phyloP scores from a whole-genome alignment of 2,113 vertebrate species.

The Chelonoidis abingdonii region DNA sequence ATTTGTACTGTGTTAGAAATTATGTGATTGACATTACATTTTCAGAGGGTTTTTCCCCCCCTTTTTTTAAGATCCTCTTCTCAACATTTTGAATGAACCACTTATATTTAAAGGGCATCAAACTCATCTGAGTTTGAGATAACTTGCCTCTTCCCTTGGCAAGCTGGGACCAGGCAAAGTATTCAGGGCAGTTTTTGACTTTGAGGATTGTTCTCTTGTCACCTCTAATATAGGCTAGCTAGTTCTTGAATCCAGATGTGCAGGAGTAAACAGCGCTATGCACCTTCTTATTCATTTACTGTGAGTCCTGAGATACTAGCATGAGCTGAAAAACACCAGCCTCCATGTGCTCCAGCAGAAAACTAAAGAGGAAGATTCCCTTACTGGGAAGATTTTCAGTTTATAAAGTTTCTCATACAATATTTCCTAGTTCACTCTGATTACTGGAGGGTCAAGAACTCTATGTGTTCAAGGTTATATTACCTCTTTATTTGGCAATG shows the following conservation, averaged over 20 bases:
- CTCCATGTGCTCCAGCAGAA: background rate
- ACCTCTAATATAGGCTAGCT: background rate
- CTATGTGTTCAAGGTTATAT: background rate
- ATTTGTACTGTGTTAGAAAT: background rate
- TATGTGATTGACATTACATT: background rate
- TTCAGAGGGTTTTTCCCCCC: rapidly evolving
- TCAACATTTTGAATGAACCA: background rate
- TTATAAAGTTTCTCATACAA: background rate
- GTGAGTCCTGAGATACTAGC: rapidly evolving
- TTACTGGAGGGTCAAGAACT: background rate
- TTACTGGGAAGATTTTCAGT: background rate
- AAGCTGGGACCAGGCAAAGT: background rate
- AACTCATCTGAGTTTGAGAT: background rate
- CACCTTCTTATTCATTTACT: rapidly evolving
- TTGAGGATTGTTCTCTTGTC: background rate
- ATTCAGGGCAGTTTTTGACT: background rate
- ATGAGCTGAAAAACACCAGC: rapidly evolving
- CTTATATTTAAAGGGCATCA: constrained; percentile 24
- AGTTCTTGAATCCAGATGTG: background rate
- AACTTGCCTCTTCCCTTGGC: background rate
- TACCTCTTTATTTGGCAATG: background rate
- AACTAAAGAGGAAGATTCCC: rapidly evolving
- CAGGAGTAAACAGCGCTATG: background rate
- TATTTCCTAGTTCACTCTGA: background rate
- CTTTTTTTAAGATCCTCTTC: background rate